Evolutionary conservation across 1,140 invertebrate species (phyloP), one percentile per base, ranked within the genome.

Genomic region (Paraescarpia echinospica): DNA sequence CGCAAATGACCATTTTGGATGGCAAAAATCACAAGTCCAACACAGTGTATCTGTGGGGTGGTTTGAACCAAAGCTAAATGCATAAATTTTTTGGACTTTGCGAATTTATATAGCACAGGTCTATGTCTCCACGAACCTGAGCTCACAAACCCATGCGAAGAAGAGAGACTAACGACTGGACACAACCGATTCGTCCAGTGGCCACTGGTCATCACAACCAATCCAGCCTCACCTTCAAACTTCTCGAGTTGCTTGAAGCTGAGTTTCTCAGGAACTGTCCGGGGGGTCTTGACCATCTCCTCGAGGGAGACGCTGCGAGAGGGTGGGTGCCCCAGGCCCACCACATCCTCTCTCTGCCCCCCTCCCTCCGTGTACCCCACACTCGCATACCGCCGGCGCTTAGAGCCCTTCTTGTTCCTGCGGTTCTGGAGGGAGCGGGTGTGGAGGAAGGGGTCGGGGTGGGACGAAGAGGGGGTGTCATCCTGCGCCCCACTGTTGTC

Each of bases 191-290:
- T n/a, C n/a, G n/a, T n/a, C n/a, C n/a, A n/a, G n/a, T n/a, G n/a
- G n/a, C n/a, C n/a, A n/a, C n/a, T n/a, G n/a, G n/a, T n/a, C n/a
- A n/a, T n/a, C n/a, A n/a, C 59, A 77, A 77, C 14, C 59, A 77
- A 77, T 22, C 14, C 22, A 90, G 22, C 95, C 95, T 97, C 96
- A 98, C 98, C 98, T 98, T 98, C 98, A 96, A 98, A 98, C 96
- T 98, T 98, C 96, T 98, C 98, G 95, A 97, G 98, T 89, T 98
- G 96, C 95, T 97, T 97, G 96, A 98, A 98, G 96, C 98, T 97
- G 94, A 98, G 96, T 96, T 98, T 98, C 95, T 98, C 97, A 6
- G 98, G 98, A 93, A 98, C 97, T 95, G 97, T 97, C 95, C 97
- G 97, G 59, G 97, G 97, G 93, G 97, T 97, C 92, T 96, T 95